Percentiles rank a stretch among this genome's conserved stretches.
phyloP scores from a whole-genome alignment of 2,888 invertebrate species.

The Troides oblongomaculatus region DNA sequence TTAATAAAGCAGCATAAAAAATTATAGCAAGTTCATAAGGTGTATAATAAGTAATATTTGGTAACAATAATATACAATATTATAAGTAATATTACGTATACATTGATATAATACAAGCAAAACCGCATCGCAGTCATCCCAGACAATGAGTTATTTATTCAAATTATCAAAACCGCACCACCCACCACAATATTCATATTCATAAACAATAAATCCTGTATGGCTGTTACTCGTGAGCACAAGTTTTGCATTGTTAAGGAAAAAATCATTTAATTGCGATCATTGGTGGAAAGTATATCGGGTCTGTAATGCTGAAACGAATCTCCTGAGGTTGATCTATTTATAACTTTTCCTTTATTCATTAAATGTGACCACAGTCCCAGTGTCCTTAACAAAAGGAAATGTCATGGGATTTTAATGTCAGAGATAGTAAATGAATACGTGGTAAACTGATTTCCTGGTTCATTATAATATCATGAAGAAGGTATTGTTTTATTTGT shows the following conservation, averaged over 20 bases:
- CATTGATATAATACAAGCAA: neutral
- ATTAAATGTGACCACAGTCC: too few relatives aligned
- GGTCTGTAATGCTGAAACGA: too few relatives aligned
- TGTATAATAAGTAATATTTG: too few relatives aligned
- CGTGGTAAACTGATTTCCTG: constrained; percentile 6
- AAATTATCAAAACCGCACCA: constrained; percentile 1
- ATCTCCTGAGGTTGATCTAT: too few relatives aligned
- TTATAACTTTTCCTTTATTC: too few relatives aligned
- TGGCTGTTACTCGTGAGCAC: neutral
- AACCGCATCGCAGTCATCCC: neutral
- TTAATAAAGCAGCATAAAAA: too few relatives aligned
- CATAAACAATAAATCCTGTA: neutral
- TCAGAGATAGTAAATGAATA: constrained; percentile 5
- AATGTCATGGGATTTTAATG: constrained; percentile 22
- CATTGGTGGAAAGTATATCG: too few relatives aligned
- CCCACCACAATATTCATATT: neutral
- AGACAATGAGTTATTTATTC: neutral
- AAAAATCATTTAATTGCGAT: too few relatives aligned
- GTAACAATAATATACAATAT: too few relatives aligned
- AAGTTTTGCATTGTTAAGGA: too few relatives aligned
- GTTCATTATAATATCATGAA: constrained; percentile 15
- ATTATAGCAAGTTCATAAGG: too few relatives aligned
- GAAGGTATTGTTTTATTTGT: constrained; percentile 11
- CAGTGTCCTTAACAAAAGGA: neutral
- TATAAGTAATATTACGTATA: too few relatives aligned